These are phyloP conservation scores for Geodia barretti DNA, from an alignment of 37 sponge, comb jelly and placozoan species.

Conservation along the genomic window DNA sequence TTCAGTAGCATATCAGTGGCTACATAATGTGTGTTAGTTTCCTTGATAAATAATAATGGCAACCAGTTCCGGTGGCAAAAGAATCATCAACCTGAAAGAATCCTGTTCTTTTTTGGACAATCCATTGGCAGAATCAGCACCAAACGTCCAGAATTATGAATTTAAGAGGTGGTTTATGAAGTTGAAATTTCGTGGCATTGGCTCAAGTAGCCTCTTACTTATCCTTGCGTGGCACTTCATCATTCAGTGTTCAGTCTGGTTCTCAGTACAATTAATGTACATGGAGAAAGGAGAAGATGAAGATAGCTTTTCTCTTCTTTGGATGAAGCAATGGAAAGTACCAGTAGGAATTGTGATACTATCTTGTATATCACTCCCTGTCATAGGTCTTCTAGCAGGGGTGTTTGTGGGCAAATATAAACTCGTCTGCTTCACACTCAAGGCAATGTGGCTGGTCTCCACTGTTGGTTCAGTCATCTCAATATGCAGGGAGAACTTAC, in stretches of 20 bases:
- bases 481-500: not conserved
- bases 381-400: not conserved
- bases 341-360: not conserved
- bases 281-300: not conserved
- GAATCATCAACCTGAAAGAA: too few relatives aligned
- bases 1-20: too few relatives aligned
- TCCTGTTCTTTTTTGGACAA: too few relatives aligned
- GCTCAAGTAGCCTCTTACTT: not conserved
- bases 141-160: too few relatives aligned
- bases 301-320: not conserved
- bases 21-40: too few relatives aligned
- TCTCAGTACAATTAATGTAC: too few relatives aligned
- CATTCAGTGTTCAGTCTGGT: not conserved
- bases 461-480: not conserved
- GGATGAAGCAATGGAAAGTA: not conserved
- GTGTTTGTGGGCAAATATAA: not conserved
- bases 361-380: not conserved
- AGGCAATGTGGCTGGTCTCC: not conserved
- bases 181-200: not conserved
- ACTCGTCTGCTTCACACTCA: not conserved
- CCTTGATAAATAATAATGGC: too few relatives aligned
- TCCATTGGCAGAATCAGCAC: too few relatives aligned
- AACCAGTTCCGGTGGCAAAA: too few relatives aligned
- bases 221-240: not conserved
- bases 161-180: too few relatives aligned